phyloP scores from a whole-genome alignment of 2,797 vertebrate species.

The Microctenopoma lineatum region DNA sequence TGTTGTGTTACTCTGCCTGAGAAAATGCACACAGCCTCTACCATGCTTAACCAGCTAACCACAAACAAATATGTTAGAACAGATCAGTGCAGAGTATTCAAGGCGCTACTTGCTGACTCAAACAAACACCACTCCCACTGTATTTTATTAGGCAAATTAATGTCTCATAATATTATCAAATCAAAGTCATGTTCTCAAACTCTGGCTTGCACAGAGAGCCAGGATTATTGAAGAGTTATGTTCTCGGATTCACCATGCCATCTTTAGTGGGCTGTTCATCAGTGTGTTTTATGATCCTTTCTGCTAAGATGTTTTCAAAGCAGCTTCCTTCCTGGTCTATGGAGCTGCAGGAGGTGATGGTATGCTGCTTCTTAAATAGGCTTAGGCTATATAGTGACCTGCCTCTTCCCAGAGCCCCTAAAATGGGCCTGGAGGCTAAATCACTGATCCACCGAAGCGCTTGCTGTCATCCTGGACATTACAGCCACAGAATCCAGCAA shows the following conservation, averaged over 20 bases:
- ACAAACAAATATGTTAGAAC: constrained; percentile 74
- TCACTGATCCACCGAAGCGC: constrained; percentile 63
- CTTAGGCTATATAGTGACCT: constrained; percentile 73
- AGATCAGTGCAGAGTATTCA: constrained; percentile 67
- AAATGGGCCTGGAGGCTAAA: constrained; percentile 71
- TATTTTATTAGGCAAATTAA: constrained; percentile 50
- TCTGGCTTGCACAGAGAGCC: constrained; percentile 8
- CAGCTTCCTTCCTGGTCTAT: constrained; percentile 48
- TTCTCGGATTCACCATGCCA: constrained; percentile 47
- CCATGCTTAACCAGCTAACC: constrained; percentile 76
- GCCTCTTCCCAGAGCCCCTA: constrained; percentile 76
- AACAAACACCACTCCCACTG: constrained; percentile 48
- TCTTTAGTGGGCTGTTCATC: constrained; percentile 54
- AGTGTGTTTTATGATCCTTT: constrained; percentile 63
- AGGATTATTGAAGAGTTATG: constrained; percentile 51
- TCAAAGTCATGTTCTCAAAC: constrained; percentile 14
- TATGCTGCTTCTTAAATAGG: constrained; percentile 72
- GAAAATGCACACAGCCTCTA: constrained; percentile 77
- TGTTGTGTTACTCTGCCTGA: constrained; percentile 81
- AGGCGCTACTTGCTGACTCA: constrained; percentile 52
- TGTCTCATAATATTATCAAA: constrained; percentile 32
- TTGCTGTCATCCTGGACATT: constrained; percentile 74
- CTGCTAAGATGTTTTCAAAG: constrained; percentile 65
- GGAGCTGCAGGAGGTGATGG: constrained; percentile 73
- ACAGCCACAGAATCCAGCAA: constrained; percentile 60